Base-by-base conservation (phyloP, 2,888 invertebrate species). In the Andrena minutula region DNA sequence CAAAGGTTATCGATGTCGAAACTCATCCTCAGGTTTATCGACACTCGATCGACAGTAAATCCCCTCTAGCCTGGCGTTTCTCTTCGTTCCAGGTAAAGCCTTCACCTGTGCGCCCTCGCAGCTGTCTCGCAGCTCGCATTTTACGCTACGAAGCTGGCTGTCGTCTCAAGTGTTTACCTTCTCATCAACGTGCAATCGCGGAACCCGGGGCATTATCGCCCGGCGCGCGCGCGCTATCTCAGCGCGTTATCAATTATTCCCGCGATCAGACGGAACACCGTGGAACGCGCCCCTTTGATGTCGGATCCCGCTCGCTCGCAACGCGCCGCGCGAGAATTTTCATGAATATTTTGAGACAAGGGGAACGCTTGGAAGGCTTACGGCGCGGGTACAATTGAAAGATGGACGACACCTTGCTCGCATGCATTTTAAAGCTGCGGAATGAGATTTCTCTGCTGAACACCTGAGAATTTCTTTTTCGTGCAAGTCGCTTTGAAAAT, bases 1-100 rank as follows among this genome's bases (percentile, higher is more conserved):
- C 20, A 77, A 64, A 77, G 64, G 69, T 49, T 63, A 35, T n/a
- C 28, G 47, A 68, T 77, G 69, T 69, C 78, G 69, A 69, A 69
- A 79, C 47, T 26, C 28, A 56, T 56, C 20, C 26, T 23, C 35
- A 23, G 56, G 56, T 32, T 69, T 77, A 77, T 79, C 64, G 79
- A 77, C 63, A 77, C 32, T n/a, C 75, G 69, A 28, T 58, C 63
- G 56, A 47, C 63, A 20, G 41, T 49, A n/a, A 58, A 79, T 79
- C 49, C 35, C 7, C 32, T 64, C 69, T 49, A 23, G 8, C 16
- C 8, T 12, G 41, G 30, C 28, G 68, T 63, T 53, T 68, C 53
- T 41, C 35, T n/a, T 53, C 16, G 61, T 10, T n/a, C 1, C 16
- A 20, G 51, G 30, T 58, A 60, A 51, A 65, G 20, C 51, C 41